Percentiles rank a stretch among this genome's conserved stretches.
Conservation (phyloP, 2,888 invertebrate genomes). For the Euzophera pinguis region DNA sequence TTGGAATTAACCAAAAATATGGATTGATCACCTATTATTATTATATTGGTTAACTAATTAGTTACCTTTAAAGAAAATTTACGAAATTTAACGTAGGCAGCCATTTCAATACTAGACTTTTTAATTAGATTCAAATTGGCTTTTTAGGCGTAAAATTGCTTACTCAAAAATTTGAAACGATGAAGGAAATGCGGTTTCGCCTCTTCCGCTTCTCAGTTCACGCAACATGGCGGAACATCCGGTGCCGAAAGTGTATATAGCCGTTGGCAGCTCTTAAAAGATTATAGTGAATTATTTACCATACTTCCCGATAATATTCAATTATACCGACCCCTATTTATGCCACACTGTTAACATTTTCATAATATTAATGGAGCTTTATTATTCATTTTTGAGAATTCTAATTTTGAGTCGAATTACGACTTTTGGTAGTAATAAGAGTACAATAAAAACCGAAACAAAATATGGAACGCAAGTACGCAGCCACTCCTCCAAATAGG, state of each 20-base stretch:
- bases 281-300: constrained; percentile 7
- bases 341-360: background rate
- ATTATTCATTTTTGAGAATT: too few relatives aligned
- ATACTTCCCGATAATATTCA: background rate
- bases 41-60: too few relatives aligned
- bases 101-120: too few relatives aligned
- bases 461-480: constrained; percentile 4
- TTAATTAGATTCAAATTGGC: too few relatives aligned
- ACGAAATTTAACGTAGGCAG: too few relatives aligned
- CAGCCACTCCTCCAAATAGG: constrained; percentile 8
- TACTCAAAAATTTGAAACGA: constrained; percentile 29
- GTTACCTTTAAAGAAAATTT: too few relatives aligned
- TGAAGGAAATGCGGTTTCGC: constrained; percentile 45
- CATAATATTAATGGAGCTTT: background rate
- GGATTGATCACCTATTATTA: too few relatives aligned
- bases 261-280: constrained; percentile 5
- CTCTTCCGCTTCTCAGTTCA: constrained; percentile 48
- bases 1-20: too few relatives aligned
- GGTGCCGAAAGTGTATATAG: constrained; percentile 39
- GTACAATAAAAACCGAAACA: background rate
- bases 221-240: constrained; percentile 46
- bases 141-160: constrained; percentile 17
- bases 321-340: background rate
- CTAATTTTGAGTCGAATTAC: too few relatives aligned
- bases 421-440: too few relatives aligned